Conservation (phyloP, 2,113 vertebrate species). For the Columba janthina region DNA sequence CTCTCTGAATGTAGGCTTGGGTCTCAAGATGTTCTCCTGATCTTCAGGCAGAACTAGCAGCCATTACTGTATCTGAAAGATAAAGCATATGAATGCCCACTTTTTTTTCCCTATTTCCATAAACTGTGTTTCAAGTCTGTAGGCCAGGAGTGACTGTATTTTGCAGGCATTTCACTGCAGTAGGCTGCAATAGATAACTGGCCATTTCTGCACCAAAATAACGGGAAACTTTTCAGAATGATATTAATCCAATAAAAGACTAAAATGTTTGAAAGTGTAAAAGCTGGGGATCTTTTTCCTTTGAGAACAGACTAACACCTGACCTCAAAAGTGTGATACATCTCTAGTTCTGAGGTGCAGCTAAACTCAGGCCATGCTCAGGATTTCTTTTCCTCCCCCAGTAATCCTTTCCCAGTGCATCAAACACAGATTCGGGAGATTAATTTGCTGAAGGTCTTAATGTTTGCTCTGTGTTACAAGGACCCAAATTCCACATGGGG, state of each 20-base stretch:
- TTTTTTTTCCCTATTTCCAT: background rate
- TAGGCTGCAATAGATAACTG: background rate
- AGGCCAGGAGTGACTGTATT: background rate
- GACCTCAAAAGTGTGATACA: background rate
- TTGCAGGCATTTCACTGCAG: background rate
- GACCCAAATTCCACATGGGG: background rate
- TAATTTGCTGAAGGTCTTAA: background rate
- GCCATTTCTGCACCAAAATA: background rate
- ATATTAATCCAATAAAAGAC: background rate
- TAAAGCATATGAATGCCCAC: background rate
- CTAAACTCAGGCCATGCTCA: background rate
- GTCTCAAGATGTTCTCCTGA: background rate
- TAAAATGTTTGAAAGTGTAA: background rate
- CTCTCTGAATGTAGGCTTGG: background rate
- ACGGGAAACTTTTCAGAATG: background rate
- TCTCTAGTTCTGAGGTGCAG: background rate
- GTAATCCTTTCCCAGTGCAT: background rate
- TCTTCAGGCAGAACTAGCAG: background rate
- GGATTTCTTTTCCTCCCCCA: background rate
- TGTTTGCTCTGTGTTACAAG: background rate
- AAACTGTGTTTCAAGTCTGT: background rate
- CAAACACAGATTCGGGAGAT: background rate
- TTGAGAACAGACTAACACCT: background rate
- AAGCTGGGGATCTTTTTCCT: background rate
- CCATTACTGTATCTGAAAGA: background rate